These are phyloP conservation scores for Atherinosoma microstoma DNA, from an alignment of 2,797 vertebrate genomes.

Conservation along the genomic window DNA sequence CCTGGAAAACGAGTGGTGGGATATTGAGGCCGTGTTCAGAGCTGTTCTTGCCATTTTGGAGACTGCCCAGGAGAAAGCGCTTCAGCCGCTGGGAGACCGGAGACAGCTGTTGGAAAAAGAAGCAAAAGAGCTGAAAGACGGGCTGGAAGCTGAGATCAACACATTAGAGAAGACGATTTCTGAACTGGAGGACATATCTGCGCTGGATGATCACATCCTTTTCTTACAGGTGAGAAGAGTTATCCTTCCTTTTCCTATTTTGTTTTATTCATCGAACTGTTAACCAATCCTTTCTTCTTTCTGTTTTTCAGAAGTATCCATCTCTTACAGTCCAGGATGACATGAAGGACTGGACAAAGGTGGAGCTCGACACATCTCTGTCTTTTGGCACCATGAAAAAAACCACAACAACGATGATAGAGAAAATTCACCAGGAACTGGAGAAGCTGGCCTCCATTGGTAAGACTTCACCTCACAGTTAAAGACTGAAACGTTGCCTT, in stretches of 20 bases:
- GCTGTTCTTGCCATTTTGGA: constrained; percentile 14
- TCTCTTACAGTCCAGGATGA: background rate
- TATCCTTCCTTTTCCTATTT: background rate
- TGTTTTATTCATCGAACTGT: fast-evolving
- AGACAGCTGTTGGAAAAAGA: constrained; percentile 27
- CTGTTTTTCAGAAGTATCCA: constrained; percentile 55
- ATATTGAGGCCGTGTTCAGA: constrained; percentile 19
- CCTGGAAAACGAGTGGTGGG: constrained; percentile 20
- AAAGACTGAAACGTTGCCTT: fast-evolving
- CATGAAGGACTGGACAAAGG: constrained; percentile 30
- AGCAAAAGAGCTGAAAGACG: constrained; percentile 18
- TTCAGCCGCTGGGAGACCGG: constrained; percentile 39
- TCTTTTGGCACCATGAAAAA: constrained; percentile 69
- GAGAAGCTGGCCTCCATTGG: constrained; percentile 64
- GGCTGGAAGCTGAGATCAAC: constrained; percentile 50
- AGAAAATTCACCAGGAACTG: constrained; percentile 49
- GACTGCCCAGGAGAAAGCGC: background rate
- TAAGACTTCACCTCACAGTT: constrained; percentile 31
- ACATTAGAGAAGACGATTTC: constrained; percentile 17
- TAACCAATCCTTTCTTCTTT: background rate
- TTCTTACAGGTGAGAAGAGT: constrained; percentile 71
- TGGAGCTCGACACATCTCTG: constrained; percentile 62
- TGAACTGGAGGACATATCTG: constrained; percentile 41
- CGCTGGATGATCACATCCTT: constrained; percentile 65
- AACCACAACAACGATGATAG: constrained; percentile 29